Base-by-base conservation (phyloP, 2,113 vertebrate genomes). In the Camelus dromedarius region DNA sequence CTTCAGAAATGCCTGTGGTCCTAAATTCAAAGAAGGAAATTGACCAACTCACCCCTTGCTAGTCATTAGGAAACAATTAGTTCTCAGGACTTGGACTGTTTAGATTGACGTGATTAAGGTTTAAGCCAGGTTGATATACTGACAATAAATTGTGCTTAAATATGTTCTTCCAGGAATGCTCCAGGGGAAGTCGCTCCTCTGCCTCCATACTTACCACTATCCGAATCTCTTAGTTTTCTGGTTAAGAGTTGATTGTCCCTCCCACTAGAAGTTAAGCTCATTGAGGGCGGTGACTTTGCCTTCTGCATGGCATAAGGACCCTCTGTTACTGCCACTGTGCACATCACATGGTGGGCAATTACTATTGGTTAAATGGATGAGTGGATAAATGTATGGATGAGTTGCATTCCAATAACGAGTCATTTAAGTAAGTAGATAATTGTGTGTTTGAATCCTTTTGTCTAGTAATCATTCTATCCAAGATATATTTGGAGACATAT, bases 11-110 rank as follows among this genome's bases (percentile, higher is more conserved):
- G 10, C 42, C n/a, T 7, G 6, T 19, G 7, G 52, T 54, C 22
- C 70, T 84, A 89, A 69, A 69, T 75, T 58, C 56, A 70, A 69
- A 72, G 46, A 89, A 85, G 46, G 28, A 95, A 89, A 84, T 10
- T 42, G 77, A 79, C 5, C 50, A 69, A 20, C 32, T 32, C 7
- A 76, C 81, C 30, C 14, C 8, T 58, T 56, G n/a, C 24, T 62
- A 52, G 28, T 64, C 35, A 46, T 82, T 67, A 32, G 75, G 46
- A 94, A 80, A 80, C 24, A 84, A 13, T 66, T 58, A 20, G 1
- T 46, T 93, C 62, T 84, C 16, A 85, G 60, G 38, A 77, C 62
- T 77, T 84, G 46, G 15, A 22, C n/a, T 54, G 30, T 82, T 79
- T 58, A 69, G 50, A 84, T 24, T 14, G 79, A 83, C 75, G 12